Conservation (phyloP, 2,888 invertebrate genomes). For the Pristionchus exspectatus region DNA sequence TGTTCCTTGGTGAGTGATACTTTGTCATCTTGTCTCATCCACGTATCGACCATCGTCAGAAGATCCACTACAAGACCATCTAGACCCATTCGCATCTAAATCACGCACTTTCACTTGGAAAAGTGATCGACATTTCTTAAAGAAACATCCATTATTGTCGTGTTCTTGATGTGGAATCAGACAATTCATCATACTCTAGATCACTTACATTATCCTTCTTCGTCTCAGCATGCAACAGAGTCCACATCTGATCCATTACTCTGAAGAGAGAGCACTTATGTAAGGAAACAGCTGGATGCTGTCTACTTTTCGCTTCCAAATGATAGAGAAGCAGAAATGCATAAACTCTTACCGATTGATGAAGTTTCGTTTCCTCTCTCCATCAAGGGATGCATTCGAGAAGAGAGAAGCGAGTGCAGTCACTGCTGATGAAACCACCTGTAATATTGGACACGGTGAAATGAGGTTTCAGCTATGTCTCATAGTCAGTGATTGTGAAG, state of each 20-base stretch:
- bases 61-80: constrained; percentile 74
- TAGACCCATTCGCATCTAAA: constrained; percentile 66
- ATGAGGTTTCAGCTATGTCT: constrained; percentile 50
- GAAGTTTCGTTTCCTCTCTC: constrained; percentile 56
- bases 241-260: constrained; percentile 73
- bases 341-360: neutral
- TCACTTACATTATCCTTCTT: constrained; percentile 61
- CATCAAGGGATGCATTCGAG: constrained; percentile 60
- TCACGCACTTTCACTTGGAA: neutral
- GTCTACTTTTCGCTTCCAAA: neutral
- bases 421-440: constrained; percentile 70
- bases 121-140: neutral
- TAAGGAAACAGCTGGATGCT: neutral
- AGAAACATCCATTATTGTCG: neutral
- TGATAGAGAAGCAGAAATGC: neutral
- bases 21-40: constrained; percentile 66
- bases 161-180: neutral
- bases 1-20: constrained; percentile 58
- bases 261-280: constrained; percentile 45
- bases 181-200: neutral
- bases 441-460: constrained; percentile 43
- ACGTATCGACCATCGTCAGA: constrained; percentile 71
- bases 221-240: constrained; percentile 62
- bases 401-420: constrained; percentile 67
- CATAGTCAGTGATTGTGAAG: constrained; percentile 10